Conservation (phyloP, 1,140 invertebrate species). For the Drosophila sucinea region DNA sequence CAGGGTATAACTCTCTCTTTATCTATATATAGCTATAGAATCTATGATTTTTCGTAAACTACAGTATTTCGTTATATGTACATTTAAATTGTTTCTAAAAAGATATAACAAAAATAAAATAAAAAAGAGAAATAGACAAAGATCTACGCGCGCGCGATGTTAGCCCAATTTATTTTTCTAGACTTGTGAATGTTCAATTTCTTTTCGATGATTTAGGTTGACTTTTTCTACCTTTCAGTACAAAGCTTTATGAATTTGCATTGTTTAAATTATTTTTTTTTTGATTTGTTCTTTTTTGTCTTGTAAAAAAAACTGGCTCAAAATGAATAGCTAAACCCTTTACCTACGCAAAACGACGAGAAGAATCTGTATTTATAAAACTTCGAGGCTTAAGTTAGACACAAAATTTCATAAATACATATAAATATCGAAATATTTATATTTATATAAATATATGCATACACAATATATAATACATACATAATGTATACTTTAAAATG, state of each 20-base stretch:
- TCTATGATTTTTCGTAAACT: constrained; percentile 40
- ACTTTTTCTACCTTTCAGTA: constrained; percentile 65
- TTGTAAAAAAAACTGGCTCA: constrained; percentile 50
- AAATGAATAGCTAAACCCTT: constrained; percentile 37
- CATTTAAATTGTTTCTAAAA: constrained; percentile 22
- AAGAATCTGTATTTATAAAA: constrained; percentile 52
- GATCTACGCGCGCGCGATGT: constrained; percentile 1
- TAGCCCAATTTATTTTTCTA: constrained; percentile 44
- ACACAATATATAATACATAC: constrained; percentile 38
- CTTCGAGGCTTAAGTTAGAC: constrained; percentile 46
- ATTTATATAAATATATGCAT: constrained; percentile 47
- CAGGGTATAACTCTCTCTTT: constrained; percentile 40
- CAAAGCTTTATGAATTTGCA: constrained; percentile 59
- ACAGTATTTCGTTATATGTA: constrained; percentile 60
- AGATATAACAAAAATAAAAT: constrained; percentile 12
- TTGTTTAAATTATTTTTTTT: constrained; percentile 38
- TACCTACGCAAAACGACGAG: constrained; percentile 44
- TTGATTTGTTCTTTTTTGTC: constrained; percentile 54
- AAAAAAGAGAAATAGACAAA: constrained; percentile 11
- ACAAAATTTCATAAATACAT: constrained; percentile 32
- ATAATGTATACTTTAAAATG: constrained; percentile 41
- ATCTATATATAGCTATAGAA: constrained; percentile 28
- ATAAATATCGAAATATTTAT: not conserved
- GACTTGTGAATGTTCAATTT: constrained; percentile 30
- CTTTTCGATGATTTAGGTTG: constrained; percentile 6